phyloP scores from a whole-genome alignment of 2,888 invertebrate genomes.

The Hirtodrosophila duncani region DNA sequence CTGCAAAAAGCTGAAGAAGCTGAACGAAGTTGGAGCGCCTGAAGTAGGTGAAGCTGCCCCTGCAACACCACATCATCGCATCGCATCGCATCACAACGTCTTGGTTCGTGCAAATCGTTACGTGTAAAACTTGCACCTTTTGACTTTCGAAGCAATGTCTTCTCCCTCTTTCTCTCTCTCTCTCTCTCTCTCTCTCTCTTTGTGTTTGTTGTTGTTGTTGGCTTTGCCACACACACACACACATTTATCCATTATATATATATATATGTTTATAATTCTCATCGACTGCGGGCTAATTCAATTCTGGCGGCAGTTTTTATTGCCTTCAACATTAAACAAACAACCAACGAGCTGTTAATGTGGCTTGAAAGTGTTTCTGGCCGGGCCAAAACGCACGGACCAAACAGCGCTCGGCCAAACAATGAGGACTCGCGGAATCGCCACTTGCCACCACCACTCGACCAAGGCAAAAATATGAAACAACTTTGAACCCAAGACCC shows the following conservation, averaged over 20 bases:
- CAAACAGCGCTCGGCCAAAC: too few relatives aligned
- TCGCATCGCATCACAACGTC: slow-evolving; percentile 3
- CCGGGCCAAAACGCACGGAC: too few relatives aligned
- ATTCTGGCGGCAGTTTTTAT: slow-evolving; percentile 33
- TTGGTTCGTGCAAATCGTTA: slow-evolving; percentile 67
- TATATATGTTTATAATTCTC: too few relatives aligned
- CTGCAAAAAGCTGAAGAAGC: slow-evolving; percentile 5
- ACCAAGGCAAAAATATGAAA: not conserved
- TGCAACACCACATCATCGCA: too few relatives aligned
- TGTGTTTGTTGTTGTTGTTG: not conserved
- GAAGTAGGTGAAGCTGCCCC: not conserved
- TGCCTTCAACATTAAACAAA: slow-evolving; percentile 45
- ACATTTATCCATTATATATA: too few relatives aligned
- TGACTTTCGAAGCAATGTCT: slow-evolving; percentile 60
- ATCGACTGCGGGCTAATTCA: too few relatives aligned
- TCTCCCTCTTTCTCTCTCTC: not conserved
- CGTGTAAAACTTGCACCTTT: slow-evolving; percentile 72
- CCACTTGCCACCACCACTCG: too few relatives aligned
- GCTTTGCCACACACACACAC: too few relatives aligned
- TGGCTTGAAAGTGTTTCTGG: slow-evolving; percentile 58
- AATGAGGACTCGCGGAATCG: too few relatives aligned
- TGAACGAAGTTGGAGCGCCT: slow-evolving; percentile 11
- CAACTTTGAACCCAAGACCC: slow-evolving; percentile 39
- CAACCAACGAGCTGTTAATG: slow-evolving; percentile 53
- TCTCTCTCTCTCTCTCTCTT: not conserved